Conservation (phyloP, 2,113 vertebrate genomes). For the Engraulis encrasicolus region DNA sequence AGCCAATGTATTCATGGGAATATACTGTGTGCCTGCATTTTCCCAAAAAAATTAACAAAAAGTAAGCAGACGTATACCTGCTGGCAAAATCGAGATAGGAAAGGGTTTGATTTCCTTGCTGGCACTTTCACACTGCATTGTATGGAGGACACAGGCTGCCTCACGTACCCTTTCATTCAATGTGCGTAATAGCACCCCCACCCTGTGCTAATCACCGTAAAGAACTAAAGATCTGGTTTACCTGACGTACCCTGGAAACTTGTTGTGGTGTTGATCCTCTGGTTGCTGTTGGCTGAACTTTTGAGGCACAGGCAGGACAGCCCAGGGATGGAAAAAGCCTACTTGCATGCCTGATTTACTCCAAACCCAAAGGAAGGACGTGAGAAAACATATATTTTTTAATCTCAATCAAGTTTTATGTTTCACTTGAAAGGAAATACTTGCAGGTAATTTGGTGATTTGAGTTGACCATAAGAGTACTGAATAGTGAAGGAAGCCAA, state of each 20-base stretch:
- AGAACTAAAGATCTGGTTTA: slow-evolving; percentile 34
- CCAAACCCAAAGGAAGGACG: background rate
- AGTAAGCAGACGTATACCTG: slow-evolving; percentile 18
- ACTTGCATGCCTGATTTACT: background rate
- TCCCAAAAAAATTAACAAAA: slow-evolving; percentile 3
- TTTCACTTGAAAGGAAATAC: no score
- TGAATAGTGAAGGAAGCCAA: no score
- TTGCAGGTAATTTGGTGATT: no score
- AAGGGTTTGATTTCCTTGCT: slow-evolving; percentile 58
- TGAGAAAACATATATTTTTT: no score
- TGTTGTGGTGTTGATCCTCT: background rate
- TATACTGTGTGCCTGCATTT: background rate
- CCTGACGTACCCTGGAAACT: background rate
- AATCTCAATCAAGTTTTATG: no score
- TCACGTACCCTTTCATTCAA: slow-evolving; percentile 49
- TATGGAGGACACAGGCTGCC: slow-evolving; percentile 22
- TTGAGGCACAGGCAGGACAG: background rate
- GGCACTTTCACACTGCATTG: slow-evolving; percentile 53
- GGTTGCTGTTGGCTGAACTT: background rate
- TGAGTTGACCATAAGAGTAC: no score
- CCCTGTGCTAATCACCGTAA: slow-evolving; percentile 64
- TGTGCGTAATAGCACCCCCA: slow-evolving; percentile 49
- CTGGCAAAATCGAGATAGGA: slow-evolving; percentile 39
- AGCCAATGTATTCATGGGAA: background rate
- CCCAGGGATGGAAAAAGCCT: background rate